These are phyloP conservation scores for Beaufortia kweichowensis DNA, from an alignment of 2,113 vertebrate species.

Conservation along the genomic window DNA sequence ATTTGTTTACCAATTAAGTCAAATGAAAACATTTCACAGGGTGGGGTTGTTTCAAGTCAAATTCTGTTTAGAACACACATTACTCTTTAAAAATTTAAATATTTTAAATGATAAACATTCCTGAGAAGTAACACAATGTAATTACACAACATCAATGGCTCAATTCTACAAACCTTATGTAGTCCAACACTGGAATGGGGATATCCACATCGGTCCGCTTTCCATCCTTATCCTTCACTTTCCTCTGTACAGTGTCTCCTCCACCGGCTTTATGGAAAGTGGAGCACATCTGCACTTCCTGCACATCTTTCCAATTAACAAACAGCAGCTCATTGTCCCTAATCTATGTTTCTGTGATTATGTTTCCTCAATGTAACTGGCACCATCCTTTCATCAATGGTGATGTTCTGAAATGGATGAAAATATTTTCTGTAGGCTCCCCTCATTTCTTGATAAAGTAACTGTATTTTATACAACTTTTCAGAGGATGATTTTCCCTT, in stretches of 20 bases:
- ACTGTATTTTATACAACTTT: conserved; percentile 22
- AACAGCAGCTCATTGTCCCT: conserved; percentile 35
- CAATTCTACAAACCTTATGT: neutral
- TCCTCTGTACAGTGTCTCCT: conserved; percentile 3
- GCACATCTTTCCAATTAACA: neutral
- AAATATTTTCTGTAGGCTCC: conserved; percentile 15
- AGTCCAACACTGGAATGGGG: conserved; percentile 12
- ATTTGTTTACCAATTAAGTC: too few species aligned
- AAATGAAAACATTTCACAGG: too few species aligned
- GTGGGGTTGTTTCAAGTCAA: too few species aligned
- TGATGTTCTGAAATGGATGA: conserved; percentile 26
- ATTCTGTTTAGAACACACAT: too few species aligned
- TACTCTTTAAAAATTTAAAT: too few species aligned
- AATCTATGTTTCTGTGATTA: conserved; percentile 28
- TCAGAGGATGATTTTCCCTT: conserved; percentile 28
- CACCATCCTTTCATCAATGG: conserved; percentile 22
- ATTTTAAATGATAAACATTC: too few species aligned
- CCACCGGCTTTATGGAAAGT: conserved; percentile 21
- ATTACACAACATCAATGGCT: neutral
- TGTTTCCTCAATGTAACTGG: too few species aligned
- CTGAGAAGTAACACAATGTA: neutral
- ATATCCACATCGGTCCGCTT: neutral
- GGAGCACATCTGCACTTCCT: conserved; percentile 25
- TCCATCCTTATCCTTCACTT: neutral
- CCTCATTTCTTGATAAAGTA: neutral